Base-by-base conservation (phyloP, 2,797 vertebrate genomes). In the Sebastolobus alascanus region DNA sequence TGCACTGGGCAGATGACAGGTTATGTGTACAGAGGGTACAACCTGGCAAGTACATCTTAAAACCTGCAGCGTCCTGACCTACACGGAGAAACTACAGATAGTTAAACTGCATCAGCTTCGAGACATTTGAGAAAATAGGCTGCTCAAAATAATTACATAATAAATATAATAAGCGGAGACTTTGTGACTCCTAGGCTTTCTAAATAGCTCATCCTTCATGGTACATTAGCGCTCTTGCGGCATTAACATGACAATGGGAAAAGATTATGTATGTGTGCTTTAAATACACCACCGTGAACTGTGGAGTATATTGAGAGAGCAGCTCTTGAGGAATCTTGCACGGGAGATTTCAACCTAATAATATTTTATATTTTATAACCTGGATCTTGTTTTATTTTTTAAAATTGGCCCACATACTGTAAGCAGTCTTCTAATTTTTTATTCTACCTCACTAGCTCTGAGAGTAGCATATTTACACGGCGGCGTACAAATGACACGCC, bases 151-250 rank as follows among this genome's bases (percentile, higher is more conserved):
- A 40, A 40, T 64, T 8, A 38, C 60, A 58, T 3, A 4, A 63
- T 22, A 13, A 1, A 14, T 5, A 38, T 14, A 56, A 73, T 4
- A 25, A 64, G 25, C 52, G 31, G n/a, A 55, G 58, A 67, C 33
- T 82, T 18, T 61, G 31, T 25, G 38, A 66, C 67, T 80, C 31
- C 2, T 13, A 37, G 56, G 68, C 10, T 22, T 82, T 75, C 18
- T 81, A 83, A 82, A 83, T 43, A 68, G 72, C 60, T 77, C 79
- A 75, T 81, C 78, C 33, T 85, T 82, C 80, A 83, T 16, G 70
- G 74, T 55, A 77, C 79, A 84, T 90, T 83, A 80, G 50, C 16
- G 50, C n/a, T 69, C 33, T 7, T 12, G n/a, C 16, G 14, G 79
- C 76, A 79, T 81, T 77, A 68, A 50, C 86, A 84, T 67, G 63